Conservation (phyloP, 2,113 vertebrate genomes). For the Tylochromis polylepis region DNA sequence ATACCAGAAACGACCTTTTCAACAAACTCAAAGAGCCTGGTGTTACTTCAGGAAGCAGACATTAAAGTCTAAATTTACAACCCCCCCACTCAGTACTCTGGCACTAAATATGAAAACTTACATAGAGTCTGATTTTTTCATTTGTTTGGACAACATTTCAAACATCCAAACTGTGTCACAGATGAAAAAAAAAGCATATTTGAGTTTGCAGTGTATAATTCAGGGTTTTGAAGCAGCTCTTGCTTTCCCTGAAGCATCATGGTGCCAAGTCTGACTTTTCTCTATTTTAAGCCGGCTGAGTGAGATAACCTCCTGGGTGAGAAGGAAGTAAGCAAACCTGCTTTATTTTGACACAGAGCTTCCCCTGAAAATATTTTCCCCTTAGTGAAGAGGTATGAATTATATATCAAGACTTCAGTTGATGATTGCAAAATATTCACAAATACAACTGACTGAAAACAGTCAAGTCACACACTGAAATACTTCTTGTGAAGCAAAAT, state of each 20-base stretch:
- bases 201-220: constrained; percentile 9
- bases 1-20: neutral
- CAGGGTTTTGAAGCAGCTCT: constrained; percentile 11
- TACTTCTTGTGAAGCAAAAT: neutral
- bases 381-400: neutral
- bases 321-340: constrained; percentile 14
- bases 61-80: neutral
- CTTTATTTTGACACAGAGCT: neutral
- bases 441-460: neutral
- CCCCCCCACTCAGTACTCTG: neutral
- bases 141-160: constrained; percentile 36
- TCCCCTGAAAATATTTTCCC: neutral
- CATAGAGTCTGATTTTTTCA: constrained; percentile 13
- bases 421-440: neutral
- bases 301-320: constrained; percentile 28
- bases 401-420: neutral
- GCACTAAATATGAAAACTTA: constrained; percentile 15
- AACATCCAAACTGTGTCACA: constrained; percentile 34
- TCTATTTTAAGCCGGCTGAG: constrained; percentile 32
- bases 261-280: constrained; percentile 22
- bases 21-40: neutral
- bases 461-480: neutral
- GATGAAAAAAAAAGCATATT: constrained; percentile 15
- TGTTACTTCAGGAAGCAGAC: neutral
- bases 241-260: constrained; percentile 21